Evolutionary conservation across 2,797 vertebrate species (phyloP).

Genomic region (Poeciliopsis infans): DNA sequence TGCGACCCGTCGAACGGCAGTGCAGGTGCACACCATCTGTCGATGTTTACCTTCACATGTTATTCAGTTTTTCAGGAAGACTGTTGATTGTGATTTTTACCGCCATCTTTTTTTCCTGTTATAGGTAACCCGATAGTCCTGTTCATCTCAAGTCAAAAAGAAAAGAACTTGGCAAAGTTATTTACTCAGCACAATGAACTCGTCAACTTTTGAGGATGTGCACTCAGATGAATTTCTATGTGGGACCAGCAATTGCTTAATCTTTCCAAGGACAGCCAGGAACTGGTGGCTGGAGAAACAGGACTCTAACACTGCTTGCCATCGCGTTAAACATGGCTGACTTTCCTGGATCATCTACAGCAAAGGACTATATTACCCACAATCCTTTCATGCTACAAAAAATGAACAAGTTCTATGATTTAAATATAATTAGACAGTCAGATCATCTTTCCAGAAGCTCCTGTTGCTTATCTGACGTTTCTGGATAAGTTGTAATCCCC

Average conservation of each 20-base stretch:
- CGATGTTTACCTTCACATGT: neutral
- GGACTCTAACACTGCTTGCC: constrained; percentile 56
- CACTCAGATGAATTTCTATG: constrained; percentile 52
- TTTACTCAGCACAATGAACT: constrained; percentile 65
- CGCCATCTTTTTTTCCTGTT: constrained; percentile 38
- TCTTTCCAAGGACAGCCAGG: constrained; percentile 61
- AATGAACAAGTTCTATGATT: constrained; percentile 48
- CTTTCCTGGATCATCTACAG: constrained; percentile 41
- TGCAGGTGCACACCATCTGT: neutral
- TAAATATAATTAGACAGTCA: constrained; percentile 55
- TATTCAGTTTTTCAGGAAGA: constrained; percentile 9
- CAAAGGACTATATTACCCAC: constrained; percentile 56
- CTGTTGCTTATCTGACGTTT: constrained; percentile 64
- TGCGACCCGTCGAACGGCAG: neutral
- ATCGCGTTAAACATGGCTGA: constrained; percentile 53
- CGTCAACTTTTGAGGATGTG: constrained; percentile 40
- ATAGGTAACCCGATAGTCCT: constrained; percentile 84
- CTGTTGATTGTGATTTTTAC: constrained; percentile 29
- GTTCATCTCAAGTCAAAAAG: constrained; percentile 27
- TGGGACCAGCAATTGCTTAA: constrained; percentile 51
- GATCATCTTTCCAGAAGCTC: constrained; percentile 42
- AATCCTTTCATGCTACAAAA: constrained; percentile 61
- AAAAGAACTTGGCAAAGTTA: constrained; percentile 33
- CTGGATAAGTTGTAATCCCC: constrained; percentile 67
- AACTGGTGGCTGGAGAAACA: constrained; percentile 47